Evolutionary conservation across 2,113 vertebrate species (phyloP).

Genomic region (Peromyscus leucopus): DNA sequence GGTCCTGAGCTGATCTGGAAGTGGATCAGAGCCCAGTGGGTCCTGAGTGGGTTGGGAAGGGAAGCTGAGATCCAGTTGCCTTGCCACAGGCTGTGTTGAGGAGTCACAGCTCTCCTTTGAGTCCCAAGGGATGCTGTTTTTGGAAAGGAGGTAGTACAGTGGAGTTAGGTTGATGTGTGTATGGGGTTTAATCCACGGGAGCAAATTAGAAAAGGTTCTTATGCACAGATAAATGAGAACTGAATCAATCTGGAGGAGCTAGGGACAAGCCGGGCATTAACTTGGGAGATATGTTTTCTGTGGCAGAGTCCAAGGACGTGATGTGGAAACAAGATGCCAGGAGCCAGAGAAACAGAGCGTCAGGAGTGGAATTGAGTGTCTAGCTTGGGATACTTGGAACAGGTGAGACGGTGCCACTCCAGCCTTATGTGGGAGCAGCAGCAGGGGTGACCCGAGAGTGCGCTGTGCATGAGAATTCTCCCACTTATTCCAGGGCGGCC

Average conservation of each 20-base stretch:
- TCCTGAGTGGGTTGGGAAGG: not conserved
- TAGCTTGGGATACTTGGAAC: too few relatives aligned
- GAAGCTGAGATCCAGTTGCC: not conserved
- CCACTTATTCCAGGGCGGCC: not conserved
- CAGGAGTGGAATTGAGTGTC: not conserved
- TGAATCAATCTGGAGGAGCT: not conserved
- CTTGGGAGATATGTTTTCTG: not conserved
- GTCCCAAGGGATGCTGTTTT: not conserved
- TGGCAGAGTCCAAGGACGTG: not conserved
- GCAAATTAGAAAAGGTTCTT: not conserved
- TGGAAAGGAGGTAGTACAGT: not conserved
- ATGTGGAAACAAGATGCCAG: rapidly evolving
- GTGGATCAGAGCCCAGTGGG: too few relatives aligned
- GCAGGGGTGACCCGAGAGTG: too few relatives aligned
- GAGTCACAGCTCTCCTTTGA: not conserved
- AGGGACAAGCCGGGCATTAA: not conserved
- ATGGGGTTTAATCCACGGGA: not conserved
- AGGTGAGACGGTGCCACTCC: rapidly evolving
- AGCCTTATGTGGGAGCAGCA: too few relatives aligned
- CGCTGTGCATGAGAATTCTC: not conserved
- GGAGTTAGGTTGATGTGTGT: not conserved
- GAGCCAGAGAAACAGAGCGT: not conserved
- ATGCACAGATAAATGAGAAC: rapidly evolving
- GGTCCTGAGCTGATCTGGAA: too few relatives aligned
- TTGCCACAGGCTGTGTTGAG: not conserved